Conservation (phyloP, 1,140 invertebrate genomes). For the Cotesia glomerata region DNA sequence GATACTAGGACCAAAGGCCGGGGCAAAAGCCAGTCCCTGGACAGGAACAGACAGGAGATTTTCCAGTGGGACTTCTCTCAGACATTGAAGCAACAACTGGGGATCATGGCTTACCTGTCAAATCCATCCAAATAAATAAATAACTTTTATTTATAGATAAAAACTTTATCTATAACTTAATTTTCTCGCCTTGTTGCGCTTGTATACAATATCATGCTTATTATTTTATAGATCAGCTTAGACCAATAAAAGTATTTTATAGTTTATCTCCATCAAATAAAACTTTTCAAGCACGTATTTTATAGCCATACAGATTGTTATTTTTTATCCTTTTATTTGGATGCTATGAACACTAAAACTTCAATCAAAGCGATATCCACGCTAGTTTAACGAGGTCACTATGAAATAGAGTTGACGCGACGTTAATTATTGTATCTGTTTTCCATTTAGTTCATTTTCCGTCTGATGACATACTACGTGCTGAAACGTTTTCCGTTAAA, state of each 20-base stretch:
- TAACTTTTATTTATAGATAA: neutral
- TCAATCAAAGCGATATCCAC: neutral
- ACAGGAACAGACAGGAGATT: conserved; percentile 77
- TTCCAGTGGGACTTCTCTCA: conserved; percentile 79
- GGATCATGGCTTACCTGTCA: conserved; percentile 50
- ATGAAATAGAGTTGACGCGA: conserved; percentile 17
- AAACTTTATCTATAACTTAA: neutral
- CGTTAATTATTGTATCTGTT: conserved; percentile 33
- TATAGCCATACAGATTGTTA: no score
- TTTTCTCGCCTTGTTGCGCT: neutral
- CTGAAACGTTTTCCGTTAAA: conserved; percentile 8
- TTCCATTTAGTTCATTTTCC: conserved; percentile 24
- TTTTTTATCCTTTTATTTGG: no score
- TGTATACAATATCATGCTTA: neutral
- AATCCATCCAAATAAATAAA: neutral
- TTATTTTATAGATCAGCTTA: no score
- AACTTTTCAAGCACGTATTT: no score
- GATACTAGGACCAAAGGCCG: conserved; percentile 88
- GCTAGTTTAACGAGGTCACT: neutral
- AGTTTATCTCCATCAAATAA: no score
- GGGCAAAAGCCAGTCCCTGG: conserved; percentile 80
- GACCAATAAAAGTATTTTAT: no score
- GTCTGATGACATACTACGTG: neutral
- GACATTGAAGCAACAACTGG: conserved; percentile 76
- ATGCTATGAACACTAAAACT: neutral